A percentile compares a stretch with the other conserved stretches of the same genome.
Conservation (phyloP, 2,113 vertebrate genomes). For the Rhadina sibilatrix region DNA sequence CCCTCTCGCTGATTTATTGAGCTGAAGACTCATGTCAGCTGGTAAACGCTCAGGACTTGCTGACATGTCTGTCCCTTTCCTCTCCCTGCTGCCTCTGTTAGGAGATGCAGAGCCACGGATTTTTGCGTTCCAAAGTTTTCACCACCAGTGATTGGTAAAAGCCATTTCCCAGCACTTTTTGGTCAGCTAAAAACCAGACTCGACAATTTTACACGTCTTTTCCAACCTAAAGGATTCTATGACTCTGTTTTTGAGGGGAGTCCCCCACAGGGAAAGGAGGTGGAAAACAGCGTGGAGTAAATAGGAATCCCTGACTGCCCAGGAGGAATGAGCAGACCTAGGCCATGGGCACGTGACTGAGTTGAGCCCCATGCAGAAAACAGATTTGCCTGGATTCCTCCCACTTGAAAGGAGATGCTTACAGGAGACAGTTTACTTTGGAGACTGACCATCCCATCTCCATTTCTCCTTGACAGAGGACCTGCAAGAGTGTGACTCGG, state of each 20-base stretch:
- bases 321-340: not conserved
- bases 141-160: accelerated
- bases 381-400: not conserved
- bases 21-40: not conserved
- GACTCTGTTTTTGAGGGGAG: not conserved
- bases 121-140: not conserved
- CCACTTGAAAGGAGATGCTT: not conserved
- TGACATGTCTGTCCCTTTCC: not conserved
- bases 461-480: not conserved
- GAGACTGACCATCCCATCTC: accelerated
- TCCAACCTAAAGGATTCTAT: accelerated
- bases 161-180: not conserved
- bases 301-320: not conserved
- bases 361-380: accelerated
- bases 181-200: not conserved
- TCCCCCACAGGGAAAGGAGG: not conserved
- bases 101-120: accelerated
- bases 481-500: accelerated
- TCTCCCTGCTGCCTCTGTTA: not conserved
- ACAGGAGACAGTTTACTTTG: not conserved
- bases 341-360: too few relatives aligned
- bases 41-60: accelerated
- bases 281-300: accelerated
- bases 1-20: not conserved
- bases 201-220: accelerated